Conservation (phyloP, 1,140 invertebrate species). For the Drosophila simulans region DNA sequence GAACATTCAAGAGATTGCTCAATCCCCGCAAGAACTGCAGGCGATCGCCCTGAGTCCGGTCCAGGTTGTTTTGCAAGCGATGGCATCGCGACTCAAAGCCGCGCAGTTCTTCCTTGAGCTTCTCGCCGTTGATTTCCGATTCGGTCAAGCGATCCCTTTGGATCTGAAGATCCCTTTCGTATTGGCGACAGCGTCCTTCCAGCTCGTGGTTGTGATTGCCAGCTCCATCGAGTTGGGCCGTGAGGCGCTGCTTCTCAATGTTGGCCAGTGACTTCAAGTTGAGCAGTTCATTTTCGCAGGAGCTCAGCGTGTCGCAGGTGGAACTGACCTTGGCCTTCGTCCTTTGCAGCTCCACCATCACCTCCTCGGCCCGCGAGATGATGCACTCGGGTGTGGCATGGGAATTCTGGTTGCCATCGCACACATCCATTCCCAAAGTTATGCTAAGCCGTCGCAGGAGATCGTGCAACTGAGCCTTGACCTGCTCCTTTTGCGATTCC, state of each 20-base stretch:
- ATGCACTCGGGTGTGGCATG: slow-evolving; percentile 88
- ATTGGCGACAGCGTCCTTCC: slow-evolving; percentile 74
- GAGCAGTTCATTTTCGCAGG: slow-evolving; percentile 77
- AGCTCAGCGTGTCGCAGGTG: slow-evolving; percentile 80
- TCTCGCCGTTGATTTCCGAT: slow-evolving; percentile 78
- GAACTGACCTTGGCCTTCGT: slow-evolving; percentile 85
- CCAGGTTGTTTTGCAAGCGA: slow-evolving; percentile 78
- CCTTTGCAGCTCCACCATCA: slow-evolving; percentile 88
- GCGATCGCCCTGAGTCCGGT: slow-evolving; percentile 77
- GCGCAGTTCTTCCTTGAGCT: slow-evolving; percentile 80
- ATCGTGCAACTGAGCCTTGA: slow-evolving; percentile 88
- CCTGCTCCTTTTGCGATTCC: slow-evolving; percentile 88
- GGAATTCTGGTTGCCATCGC: slow-evolving; percentile 85
- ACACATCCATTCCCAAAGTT: slow-evolving; percentile 88
- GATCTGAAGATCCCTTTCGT: slow-evolving; percentile 79
- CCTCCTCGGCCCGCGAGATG: slow-evolving; percentile 89
- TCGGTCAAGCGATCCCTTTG: slow-evolving; percentile 79
- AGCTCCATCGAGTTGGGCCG: slow-evolving; percentile 71
- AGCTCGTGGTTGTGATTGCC: slow-evolving; percentile 80
- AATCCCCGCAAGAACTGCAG: slow-evolving; percentile 73
- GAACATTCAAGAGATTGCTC: slow-evolving; percentile 71
- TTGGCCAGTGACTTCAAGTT: slow-evolving; percentile 77
- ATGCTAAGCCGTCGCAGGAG: slow-evolving; percentile 88
- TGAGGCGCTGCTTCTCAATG: slow-evolving; percentile 79
- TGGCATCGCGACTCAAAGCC: slow-evolving; percentile 84